Percentiles rank a stretch among this genome's conserved stretches.
Evolutionary conservation across 2,888 invertebrate species (phyloP).

Genomic region (Melipona bicolor): DNA sequence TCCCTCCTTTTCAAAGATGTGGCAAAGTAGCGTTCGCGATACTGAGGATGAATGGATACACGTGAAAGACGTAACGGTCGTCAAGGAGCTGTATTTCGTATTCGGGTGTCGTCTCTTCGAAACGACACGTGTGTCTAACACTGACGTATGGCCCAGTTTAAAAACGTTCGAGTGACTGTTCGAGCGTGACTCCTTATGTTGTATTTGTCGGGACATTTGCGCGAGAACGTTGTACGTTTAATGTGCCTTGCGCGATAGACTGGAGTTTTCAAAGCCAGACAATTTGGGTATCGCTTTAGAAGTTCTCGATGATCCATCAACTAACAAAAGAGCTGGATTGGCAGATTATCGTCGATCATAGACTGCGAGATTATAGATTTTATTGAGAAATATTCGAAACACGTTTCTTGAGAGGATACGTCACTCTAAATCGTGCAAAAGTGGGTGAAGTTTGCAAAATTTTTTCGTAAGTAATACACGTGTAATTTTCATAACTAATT

Average conservation of each 20-base stretch:
- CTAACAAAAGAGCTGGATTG: background rate
- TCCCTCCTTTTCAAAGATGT: background rate
- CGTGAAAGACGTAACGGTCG: slow-evolving; percentile 50
- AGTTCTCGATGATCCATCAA: background rate
- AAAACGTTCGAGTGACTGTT: slow-evolving; percentile 37
- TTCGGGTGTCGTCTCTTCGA: slow-evolving; percentile 61
- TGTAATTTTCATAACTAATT: too few species aligned
- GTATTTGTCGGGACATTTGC: background rate
- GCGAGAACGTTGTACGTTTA: background rate
- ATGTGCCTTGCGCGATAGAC: background rate
- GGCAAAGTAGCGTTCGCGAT: slow-evolving; percentile 17
- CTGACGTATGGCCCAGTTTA: slow-evolving; percentile 45
- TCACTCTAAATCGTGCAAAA: too few species aligned
- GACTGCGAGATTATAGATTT: background rate
- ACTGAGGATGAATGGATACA: slow-evolving; percentile 37
- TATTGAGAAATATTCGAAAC: too few species aligned
- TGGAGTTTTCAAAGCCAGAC: background rate
- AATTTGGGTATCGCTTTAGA: background rate
- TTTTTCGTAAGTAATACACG: too few species aligned
- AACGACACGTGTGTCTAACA: slow-evolving; percentile 54
- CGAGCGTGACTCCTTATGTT: background rate
- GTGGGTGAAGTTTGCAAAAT: too few species aligned
- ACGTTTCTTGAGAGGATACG: too few species aligned
- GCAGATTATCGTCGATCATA: background rate
- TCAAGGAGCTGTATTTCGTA: slow-evolving; percentile 63